Base-by-base conservation (phyloP, 1,140 invertebrate species). In the Cheumatopsyche charites region DNA sequence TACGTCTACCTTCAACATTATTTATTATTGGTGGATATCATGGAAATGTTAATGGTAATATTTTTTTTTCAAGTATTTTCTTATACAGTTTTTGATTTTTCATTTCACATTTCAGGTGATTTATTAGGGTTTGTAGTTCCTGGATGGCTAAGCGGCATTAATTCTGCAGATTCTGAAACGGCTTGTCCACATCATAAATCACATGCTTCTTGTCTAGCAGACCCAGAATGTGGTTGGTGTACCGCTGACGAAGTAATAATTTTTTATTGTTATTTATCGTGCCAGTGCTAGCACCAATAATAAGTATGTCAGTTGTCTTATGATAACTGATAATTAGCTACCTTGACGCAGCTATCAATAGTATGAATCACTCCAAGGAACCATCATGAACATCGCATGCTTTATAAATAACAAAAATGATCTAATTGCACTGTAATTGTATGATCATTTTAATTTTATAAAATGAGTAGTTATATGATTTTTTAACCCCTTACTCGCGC, bases 171-270 rank as follows among this genome's bases (percentile, higher is more conserved):
- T 75, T 90, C 91, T 0, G 91, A 93, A 78, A 87, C 88, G 52
- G 85, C 90, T 7, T 94, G 92, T 77, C 87, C 85, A 23, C 86
- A 89, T 19, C 92, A 94, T 78, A 87, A 87, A 67, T 89, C 87
- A 25, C 87, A 91, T 71, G 88, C 90, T 15, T 90, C 91, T 74
- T 98, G 96, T 78, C 87, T 91, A 0, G 90, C 92, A 0, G 94
- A 97, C 85, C 93, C 94, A 0, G 94, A 96, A 80, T 98, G 96
- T 80, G 93, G 95, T 12, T 97, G 94, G 94, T 98, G 96, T 82
- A 91, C 90, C 0, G 90, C 90, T 36, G 91, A 92, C 76, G 90
- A 90, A 65, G 87, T 88, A 79, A 26, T 36, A 3, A 36, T 36
- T 36, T 36, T 36, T 36, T 36, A n/a, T n/a, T n/a, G n/a, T n/a